Percentiles rank a stretch among this genome's conserved stretches.
phyloP scores from a whole-genome alignment of 2,113 vertebrate species.

The Lepidothrix coronata region DNA sequence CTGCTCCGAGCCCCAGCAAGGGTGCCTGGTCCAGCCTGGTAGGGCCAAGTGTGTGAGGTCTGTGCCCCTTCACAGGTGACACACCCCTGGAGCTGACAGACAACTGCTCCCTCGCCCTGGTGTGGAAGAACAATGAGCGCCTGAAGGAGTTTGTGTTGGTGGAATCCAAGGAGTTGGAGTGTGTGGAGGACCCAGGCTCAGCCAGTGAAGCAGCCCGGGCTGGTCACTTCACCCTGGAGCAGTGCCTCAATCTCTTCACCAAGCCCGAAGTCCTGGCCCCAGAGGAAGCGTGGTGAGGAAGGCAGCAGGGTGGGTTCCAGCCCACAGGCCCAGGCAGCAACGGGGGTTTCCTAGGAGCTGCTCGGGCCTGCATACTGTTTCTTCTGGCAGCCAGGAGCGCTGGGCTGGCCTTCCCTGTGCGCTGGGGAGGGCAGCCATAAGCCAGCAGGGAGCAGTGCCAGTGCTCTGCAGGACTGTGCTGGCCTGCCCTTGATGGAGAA shows the following conservation, averaged over 20 bases:
- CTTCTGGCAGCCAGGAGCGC: not conserved
- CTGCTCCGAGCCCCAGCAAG: not conserved
- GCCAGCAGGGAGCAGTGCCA: not conserved
- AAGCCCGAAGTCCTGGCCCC: conserved; percentile 96
- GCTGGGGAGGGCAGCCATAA: not conserved
- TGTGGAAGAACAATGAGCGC: conserved; percentile 97
- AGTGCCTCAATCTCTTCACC: conserved; percentile 98
- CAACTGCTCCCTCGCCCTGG: conserved; percentile 86
- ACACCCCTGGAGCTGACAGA: conserved; percentile 81
- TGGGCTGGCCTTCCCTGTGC: not conserved
- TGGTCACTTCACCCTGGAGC: conserved; percentile 95
- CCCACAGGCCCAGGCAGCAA: not conserved
- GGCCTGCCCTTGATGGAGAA: not conserved
- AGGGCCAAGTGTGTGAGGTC: not conserved
- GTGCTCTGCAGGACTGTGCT: not conserved
- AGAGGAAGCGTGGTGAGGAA: conserved; percentile 92
- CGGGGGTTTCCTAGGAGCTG: not conserved
- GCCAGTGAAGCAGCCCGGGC: conserved; percentile 91
- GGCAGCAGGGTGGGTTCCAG: not conserved
- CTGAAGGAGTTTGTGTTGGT: conserved; percentile 94
- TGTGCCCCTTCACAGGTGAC: conserved; percentile 73
- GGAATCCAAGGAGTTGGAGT: conserved; percentile 94
- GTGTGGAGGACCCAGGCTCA: conserved; percentile 88
- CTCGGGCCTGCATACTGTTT: rapidly evolving
- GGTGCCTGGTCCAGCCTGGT: not conserved